phyloP scores from a whole-genome alignment of 2,113 vertebrate genomes.

The Peucedramus taeniatus region DNA sequence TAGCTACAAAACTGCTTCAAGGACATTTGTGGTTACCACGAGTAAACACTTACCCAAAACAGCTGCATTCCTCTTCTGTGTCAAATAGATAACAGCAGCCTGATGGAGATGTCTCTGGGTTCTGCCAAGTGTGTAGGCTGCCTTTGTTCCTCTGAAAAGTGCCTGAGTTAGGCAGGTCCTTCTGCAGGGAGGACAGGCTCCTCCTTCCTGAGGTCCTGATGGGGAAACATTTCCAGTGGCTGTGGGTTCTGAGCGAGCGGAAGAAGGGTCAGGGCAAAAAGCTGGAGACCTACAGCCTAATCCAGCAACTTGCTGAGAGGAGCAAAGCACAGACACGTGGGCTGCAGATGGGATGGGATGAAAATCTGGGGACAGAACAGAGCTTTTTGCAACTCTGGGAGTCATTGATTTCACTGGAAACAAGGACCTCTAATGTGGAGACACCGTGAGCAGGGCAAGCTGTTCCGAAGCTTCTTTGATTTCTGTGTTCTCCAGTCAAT shows the following conservation, averaged over 20 bases:
- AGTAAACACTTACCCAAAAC: neutral
- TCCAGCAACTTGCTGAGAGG: neutral
- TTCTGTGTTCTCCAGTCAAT: neutral
- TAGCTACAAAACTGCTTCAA: neutral
- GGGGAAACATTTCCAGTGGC: neutral
- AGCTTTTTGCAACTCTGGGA: neutral
- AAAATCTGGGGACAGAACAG: neutral
- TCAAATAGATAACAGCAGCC: neutral
- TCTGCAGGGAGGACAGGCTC: neutral
- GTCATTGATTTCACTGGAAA: neutral
- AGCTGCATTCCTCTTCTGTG: neutral
- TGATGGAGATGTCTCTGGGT: neutral
- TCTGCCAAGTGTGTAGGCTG: neutral
- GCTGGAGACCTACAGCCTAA: neutral
- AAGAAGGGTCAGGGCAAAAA: neutral
- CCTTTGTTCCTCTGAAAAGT: neutral
- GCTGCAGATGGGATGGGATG: neutral
- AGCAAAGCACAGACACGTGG: neutral
- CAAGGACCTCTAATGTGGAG: neutral
- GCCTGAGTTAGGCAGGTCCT: neutral
- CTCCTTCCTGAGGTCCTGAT: neutral
- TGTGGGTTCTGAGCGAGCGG: neutral
- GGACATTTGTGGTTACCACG: neutral
- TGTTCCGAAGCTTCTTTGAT: neutral
- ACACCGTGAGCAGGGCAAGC: neutral